A percentile compares a stretch with the other conserved stretches of the same genome.
Conservation (phyloP, 2,888 invertebrate species). For the Zygogramma bicolorata region DNA sequence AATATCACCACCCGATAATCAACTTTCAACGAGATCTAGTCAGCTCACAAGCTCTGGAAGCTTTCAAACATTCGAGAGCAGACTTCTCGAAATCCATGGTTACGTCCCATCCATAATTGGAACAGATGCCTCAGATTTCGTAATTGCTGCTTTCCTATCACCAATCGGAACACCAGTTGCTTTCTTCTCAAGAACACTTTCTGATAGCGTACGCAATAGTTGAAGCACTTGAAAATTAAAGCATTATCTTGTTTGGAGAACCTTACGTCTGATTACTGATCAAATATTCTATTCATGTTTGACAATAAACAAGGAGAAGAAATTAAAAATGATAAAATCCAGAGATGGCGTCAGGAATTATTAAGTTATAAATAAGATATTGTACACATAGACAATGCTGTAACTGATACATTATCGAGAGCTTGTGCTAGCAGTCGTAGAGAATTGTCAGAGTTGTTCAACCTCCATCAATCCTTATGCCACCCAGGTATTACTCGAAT, state of each 20-base stretch:
- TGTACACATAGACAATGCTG: background rate
- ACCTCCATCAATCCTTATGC: slow-evolving; percentile 28
- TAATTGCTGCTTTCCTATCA: background rate
- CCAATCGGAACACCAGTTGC: background rate
- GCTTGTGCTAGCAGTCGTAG: background rate
- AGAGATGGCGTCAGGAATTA: background rate
- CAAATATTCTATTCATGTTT: background rate
- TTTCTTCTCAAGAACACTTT: too few species aligned
- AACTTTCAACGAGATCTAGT: background rate
- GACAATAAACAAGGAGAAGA: background rate
- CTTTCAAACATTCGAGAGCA: background rate
- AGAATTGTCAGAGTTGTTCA: background rate
- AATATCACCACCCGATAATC: background rate
- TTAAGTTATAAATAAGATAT: background rate
- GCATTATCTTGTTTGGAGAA: background rate
- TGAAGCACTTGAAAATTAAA: background rate
- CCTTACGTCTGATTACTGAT: background rate
- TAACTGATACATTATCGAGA: background rate
- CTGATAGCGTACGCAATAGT: background rate
- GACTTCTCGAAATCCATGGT: too few species aligned
- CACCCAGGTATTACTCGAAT: background rate
- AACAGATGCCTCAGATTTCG: too few species aligned
- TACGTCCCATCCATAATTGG: too few species aligned
- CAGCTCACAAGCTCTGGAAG: too few species aligned
- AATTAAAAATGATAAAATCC: slow-evolving; percentile 8